Conservation (phyloP, 2,797 vertebrate genomes). For the Glyptemys insculpta region DNA sequence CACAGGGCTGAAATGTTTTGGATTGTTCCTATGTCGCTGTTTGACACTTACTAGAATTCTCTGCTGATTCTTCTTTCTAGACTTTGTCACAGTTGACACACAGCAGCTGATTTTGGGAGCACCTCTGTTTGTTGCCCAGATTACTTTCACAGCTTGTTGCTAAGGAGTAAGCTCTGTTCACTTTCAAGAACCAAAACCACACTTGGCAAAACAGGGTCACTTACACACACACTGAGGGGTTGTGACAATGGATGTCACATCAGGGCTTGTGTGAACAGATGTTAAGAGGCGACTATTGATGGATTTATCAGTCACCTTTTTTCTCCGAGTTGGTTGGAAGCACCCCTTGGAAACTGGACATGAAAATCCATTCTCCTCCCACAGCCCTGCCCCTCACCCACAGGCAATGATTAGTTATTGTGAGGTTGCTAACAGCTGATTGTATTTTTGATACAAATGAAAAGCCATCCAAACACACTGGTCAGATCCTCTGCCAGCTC, state of each 20-base stretch:
- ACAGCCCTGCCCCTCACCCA: neutral
- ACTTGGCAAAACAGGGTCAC: neutral
- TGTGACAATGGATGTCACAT: neutral
- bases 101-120: neutral
- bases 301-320: neutral
- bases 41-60: fast-evolving
- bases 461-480: neutral
- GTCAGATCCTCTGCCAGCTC: neutral
- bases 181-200: neutral
- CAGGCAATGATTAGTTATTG: too few species aligned
- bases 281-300: neutral
- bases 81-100: neutral
- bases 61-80: neutral
- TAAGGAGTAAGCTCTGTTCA: neutral
- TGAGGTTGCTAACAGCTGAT: neutral
- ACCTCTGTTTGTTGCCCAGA: neutral
- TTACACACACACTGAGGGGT: neutral
- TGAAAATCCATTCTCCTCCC: neutral
- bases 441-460: too few species aligned
- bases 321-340: neutral
- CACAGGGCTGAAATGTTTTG: fast-evolving
- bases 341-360: neutral
- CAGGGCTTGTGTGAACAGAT: neutral
- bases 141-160: neutral
- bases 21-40: neutral